A percentile compares a stretch with the other conserved stretches of the same genome.
Conservation (phyloP, 2,113 vertebrate species). For the Perognathus longimembris region DNA sequence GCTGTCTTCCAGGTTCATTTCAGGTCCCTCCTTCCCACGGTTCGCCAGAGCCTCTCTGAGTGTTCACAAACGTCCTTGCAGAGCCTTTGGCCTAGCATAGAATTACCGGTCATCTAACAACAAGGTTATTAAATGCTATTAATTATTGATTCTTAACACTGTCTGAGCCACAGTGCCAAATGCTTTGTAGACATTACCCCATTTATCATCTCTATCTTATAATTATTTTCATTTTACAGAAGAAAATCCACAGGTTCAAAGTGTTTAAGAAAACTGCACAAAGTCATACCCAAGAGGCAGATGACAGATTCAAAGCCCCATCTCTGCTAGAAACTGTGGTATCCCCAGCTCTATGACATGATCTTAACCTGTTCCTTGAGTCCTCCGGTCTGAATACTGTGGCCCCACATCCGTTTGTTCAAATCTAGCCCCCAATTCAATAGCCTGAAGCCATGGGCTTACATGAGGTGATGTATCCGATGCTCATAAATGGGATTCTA, state of each 20-base stretch:
- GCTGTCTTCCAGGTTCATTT: not conserved
- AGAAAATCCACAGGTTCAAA: not conserved
- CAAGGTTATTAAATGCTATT: no score
- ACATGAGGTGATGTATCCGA: not conserved
- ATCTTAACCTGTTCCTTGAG: not conserved
- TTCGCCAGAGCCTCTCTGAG: not conserved
- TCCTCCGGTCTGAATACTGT: not conserved
- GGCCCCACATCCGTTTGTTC: not conserved
- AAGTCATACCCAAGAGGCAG: not conserved
- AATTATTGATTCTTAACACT: not conserved
- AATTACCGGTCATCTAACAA: not conserved
- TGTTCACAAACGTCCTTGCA: not conserved
- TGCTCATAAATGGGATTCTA: not conserved
- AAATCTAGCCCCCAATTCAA: not conserved
- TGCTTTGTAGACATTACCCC: not conserved
- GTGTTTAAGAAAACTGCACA: not conserved
- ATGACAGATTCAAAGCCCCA: not conserved
- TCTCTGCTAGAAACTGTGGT: not conserved
- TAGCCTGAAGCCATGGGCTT: not conserved
- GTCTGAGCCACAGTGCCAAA: not conserved
- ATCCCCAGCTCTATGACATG: not conserved
- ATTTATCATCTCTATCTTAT: not conserved
- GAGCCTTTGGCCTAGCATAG: not conserved
- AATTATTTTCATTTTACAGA: conserved; percentile 8
- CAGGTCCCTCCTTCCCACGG: not conserved